Conservation (phyloP, 1,140 invertebrate species). For the Pseudoatta argentina region DNA sequence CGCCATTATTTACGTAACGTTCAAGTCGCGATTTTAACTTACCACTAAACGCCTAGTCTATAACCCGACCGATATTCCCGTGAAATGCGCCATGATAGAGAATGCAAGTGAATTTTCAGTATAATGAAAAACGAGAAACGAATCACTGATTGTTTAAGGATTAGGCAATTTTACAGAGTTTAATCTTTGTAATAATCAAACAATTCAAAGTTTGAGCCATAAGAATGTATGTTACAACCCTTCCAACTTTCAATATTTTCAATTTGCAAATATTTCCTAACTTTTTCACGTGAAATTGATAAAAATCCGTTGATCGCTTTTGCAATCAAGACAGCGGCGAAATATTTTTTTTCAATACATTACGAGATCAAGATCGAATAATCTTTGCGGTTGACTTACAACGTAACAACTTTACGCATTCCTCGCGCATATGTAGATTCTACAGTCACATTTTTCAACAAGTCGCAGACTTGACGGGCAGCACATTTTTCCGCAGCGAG, state of each 20-base stretch:
- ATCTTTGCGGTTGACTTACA: neutral
- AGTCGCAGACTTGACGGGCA: constrained; percentile 3
- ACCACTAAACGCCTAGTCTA: neutral
- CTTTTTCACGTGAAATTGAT: constrained; percentile 2
- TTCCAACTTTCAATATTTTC: neutral
- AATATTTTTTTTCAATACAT: neutral
- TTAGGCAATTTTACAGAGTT: neutral
- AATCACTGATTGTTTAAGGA: neutral
- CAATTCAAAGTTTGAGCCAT: neutral
- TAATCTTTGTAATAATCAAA: neutral
- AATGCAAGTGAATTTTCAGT: neutral
- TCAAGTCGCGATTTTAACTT: constrained; percentile 28
- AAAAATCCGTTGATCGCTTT: neutral
- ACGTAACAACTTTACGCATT: neutral
- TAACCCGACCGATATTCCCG: no score
- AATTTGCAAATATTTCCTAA: neutral
- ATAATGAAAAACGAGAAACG: no score
- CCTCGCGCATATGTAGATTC: neutral
- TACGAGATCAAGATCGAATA: neutral
- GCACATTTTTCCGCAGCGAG: constrained; percentile 14
- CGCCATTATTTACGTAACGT: constrained; percentile 39
- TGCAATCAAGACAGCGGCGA: neutral
- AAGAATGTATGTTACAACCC: neutral
- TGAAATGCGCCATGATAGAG: neutral
- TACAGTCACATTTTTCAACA: neutral